phyloP scores from a whole-genome alignment of 2,113 vertebrate species.

The Neopipo cinnamomea region DNA sequence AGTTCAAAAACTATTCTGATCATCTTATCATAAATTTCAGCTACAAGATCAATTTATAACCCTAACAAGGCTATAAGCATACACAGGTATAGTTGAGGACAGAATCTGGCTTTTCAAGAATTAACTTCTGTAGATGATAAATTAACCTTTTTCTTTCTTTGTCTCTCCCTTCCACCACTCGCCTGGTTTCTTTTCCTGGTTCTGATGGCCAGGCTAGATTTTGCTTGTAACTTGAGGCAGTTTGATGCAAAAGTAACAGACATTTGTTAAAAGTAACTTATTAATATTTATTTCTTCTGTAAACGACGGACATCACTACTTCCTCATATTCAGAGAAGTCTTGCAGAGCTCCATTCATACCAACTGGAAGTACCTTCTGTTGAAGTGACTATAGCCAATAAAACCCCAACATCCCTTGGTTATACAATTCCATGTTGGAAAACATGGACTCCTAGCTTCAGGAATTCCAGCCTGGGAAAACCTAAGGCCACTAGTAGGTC shows the following conservation, averaged over 20 bases:
- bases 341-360: neutral
- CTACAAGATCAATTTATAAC: neutral
- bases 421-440: neutral
- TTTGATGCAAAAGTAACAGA: neutral
- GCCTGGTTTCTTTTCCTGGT: neutral
- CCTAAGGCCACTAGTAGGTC: neutral
- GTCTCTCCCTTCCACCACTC: too few relatives aligned
- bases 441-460: neutral
- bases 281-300: neutral
- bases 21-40: neutral
- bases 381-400: neutral
- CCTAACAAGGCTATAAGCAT: neutral
- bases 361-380: neutral
- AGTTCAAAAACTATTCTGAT: neutral
- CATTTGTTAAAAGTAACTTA: neutral
- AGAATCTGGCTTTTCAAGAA: neutral
- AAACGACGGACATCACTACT: neutral
- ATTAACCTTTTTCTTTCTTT: neutral
- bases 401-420: neutral
- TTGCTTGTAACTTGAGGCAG: neutral
- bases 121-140: neutral
- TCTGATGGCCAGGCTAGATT: neutral
- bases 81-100: neutral
- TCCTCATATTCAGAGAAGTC: neutral
- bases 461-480: neutral